A percentile compares a stretch with the other conserved stretches of the same genome.
Conservation (phyloP, 2,797 vertebrate genomes). For the Salarias fasciatus region DNA sequence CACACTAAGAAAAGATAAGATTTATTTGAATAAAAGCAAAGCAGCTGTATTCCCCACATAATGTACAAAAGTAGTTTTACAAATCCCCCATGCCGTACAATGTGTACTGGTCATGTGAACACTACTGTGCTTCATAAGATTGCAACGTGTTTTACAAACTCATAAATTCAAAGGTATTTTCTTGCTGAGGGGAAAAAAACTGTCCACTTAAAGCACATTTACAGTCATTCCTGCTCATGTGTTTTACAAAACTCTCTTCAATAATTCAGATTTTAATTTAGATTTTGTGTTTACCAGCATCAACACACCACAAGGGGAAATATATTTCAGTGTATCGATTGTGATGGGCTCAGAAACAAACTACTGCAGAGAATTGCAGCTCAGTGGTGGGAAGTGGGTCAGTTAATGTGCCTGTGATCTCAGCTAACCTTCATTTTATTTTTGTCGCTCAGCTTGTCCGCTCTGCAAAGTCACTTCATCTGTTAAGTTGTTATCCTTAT, state of each 20-base stretch:
- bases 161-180: too few species aligned
- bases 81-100: too few species aligned
- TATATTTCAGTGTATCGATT: background rate
- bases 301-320: background rate
- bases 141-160: too few species aligned
- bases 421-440: slow-evolving; percentile 37
- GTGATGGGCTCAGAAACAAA: slow-evolving; percentile 6
- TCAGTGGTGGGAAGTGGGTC: slow-evolving; percentile 31
- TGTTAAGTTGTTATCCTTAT: slow-evolving; percentile 48
- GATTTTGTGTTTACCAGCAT: slow-evolving; percentile 1
- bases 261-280: background rate
- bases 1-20: too few species aligned
- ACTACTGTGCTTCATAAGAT: too few species aligned
- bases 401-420: slow-evolving; percentile 32
- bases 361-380: slow-evolving; percentile 17
- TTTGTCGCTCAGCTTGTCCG: slow-evolving; percentile 33
- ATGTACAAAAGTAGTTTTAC: too few species aligned
- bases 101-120: too few species aligned
- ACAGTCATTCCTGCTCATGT: too few species aligned
- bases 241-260: background rate
- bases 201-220: too few species aligned
- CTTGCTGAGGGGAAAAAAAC: too few species aligned
- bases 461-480: slow-evolving; percentile 24
- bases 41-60: too few species aligned
- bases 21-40: too few species aligned